Percentiles rank a stretch among this genome's conserved stretches.
These are phyloP conservation scores for Caenorhabditis brenneri DNA, from an alignment of 1,140 invertebrate species.

Conservation along the genomic window DNA sequence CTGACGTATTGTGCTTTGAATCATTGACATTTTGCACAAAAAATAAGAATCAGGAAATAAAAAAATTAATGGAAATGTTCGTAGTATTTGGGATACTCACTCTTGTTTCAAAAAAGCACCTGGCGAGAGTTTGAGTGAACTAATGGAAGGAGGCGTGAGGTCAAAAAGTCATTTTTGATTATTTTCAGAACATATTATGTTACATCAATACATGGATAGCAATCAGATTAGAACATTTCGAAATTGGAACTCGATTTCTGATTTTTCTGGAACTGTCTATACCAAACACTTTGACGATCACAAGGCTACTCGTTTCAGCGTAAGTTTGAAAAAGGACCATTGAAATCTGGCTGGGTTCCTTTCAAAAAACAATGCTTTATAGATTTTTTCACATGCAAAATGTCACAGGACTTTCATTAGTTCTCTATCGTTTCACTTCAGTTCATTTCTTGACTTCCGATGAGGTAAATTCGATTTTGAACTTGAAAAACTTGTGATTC, in stretches of 20 bases:
- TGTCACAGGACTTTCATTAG: neutral
- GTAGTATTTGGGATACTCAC: neutral
- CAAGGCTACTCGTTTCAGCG: neutral
- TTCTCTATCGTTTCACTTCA: neutral
- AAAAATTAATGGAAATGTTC: neutral
- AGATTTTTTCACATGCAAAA: constrained; percentile 31
- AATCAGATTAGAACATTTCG: neutral
- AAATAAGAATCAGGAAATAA: neutral
- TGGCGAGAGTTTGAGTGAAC: neutral
- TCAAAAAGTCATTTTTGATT: neutral
- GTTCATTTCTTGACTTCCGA: neutral
- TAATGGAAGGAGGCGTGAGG: neutral
- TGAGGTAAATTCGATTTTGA: neutral
- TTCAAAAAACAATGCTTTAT: neutral
- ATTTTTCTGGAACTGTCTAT: neutral
- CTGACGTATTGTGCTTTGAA: neutral
- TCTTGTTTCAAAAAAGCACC: neutral
- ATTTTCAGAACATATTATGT: neutral
- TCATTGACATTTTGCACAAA: neutral
- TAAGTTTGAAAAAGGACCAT: no score
- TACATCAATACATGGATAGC: constrained; percentile 12
- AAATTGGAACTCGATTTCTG: neutral
- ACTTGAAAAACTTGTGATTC: neutral
- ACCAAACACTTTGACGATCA: neutral
- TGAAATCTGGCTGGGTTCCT: no score